phyloP scores from a whole-genome alignment of 2,797 vertebrate genomes.

The Rachycentron canadum region DNA sequence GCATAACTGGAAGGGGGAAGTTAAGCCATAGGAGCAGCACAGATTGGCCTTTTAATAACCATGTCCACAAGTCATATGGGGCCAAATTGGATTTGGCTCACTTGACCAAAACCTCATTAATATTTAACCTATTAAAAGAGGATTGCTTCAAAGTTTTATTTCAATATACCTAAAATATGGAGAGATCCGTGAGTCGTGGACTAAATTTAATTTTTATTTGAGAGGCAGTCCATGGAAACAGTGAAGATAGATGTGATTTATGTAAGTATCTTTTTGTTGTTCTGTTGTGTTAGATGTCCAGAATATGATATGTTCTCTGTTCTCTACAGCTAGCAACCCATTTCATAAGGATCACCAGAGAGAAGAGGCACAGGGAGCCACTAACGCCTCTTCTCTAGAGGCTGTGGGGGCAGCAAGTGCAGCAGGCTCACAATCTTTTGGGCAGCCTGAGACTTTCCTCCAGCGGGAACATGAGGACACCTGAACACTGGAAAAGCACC shows the following conservation, averaged over 20 bases:
- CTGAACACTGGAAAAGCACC: constrained; percentile 54
- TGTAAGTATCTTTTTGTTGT: constrained; percentile 41
- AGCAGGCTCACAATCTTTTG: constrained; percentile 47
- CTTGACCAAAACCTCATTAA: constrained; percentile 83
- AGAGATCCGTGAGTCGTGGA: constrained; percentile 42
- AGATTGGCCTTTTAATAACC: constrained; percentile 81
- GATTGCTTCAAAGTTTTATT: constrained; percentile 75
- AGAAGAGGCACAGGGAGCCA: constrained; percentile 63
- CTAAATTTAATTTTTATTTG: constrained; percentile 62
- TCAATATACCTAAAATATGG: constrained; percentile 67
- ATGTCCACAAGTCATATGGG: constrained; percentile 77
- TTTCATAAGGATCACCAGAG: constrained; percentile 74
- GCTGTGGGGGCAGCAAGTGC: constrained; percentile 41
- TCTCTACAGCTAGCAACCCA: constrained; percentile 71
- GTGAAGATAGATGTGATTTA: constrained; percentile 47
- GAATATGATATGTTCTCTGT: constrained; percentile 42
- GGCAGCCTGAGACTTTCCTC: constrained; percentile 60
- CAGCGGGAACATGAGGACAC: constrained; percentile 61
- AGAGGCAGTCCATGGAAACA: constrained; percentile 36
- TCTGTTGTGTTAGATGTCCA: constrained; percentile 36
- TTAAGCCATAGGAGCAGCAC: constrained; percentile 71
- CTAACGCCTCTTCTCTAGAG: constrained; percentile 41
- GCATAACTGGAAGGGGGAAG: constrained; percentile 54
- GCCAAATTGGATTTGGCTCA: constrained; percentile 83
- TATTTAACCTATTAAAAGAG: constrained; percentile 77